phyloP scores from a whole-genome alignment of 2,888 invertebrate species.

The Tiliacea citrago region DNA sequence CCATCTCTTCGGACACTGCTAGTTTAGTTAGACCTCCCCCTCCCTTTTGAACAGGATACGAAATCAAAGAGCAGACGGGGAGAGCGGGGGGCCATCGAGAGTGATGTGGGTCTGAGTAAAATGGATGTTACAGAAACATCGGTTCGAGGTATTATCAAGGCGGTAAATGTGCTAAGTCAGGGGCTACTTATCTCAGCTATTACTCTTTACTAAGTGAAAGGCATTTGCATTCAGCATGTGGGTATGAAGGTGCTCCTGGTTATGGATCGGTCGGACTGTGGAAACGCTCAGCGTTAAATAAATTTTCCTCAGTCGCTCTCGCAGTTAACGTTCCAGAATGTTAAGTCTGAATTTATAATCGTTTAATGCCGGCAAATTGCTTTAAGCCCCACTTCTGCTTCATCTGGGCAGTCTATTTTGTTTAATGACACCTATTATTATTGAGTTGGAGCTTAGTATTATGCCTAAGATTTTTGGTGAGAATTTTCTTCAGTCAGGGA shows the following conservation, averaged over 20 bases:
- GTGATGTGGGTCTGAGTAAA: slow-evolving; percentile 67
- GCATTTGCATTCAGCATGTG: slow-evolving; percentile 78
- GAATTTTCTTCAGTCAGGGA: slow-evolving; percentile 21
- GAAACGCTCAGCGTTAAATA: slow-evolving; percentile 54
- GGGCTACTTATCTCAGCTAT: slow-evolving; percentile 83
- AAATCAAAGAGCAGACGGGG: slow-evolving; percentile 48
- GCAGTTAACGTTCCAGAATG: slow-evolving; percentile 52
- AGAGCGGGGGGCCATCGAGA: slow-evolving; percentile 40
- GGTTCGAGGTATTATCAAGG: slow-evolving; percentile 80
- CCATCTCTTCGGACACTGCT: slow-evolving; percentile 71
- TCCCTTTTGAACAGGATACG: slow-evolving; percentile 43
- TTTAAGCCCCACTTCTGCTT: slow-evolving; percentile 45
- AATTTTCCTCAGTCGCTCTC: slow-evolving; percentile 52
- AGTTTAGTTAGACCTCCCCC: slow-evolving; percentile 67
- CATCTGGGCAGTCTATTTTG: slow-evolving; percentile 51
- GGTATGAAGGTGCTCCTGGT: slow-evolving; percentile 55
- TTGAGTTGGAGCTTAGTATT: slow-evolving; percentile 32
- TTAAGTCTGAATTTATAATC: slow-evolving; percentile 66
- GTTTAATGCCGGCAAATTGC: slow-evolving; percentile 60
- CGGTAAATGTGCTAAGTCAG: slow-evolving; percentile 85
- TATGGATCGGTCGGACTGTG: slow-evolving; percentile 53
- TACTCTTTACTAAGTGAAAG: slow-evolving; percentile 82
- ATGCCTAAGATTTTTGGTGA: slow-evolving; percentile 22
- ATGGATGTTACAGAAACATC: slow-evolving; percentile 76
- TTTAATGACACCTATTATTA: slow-evolving; percentile 53